Conservation (phyloP, 2,113 vertebrate genomes). For the Meles meles region DNA sequence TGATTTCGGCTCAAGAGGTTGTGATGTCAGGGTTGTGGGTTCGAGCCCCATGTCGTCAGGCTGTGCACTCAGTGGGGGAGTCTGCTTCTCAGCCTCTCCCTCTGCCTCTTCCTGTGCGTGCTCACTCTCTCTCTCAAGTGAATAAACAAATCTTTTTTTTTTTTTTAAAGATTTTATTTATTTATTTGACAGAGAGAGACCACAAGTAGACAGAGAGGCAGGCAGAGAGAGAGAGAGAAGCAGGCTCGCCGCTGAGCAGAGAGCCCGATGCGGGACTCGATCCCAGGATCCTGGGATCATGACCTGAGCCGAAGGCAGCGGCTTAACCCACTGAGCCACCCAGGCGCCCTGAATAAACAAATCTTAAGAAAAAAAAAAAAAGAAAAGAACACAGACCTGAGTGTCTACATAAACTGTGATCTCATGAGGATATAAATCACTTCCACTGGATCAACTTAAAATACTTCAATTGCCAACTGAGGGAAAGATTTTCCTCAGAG, state of each 20-base stretch:
- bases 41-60: fast-evolving
- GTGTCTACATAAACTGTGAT: not conserved
- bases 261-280: no score
- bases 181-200: no score
- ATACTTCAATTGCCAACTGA: fast-evolving
- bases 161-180: no score
- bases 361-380: not conserved
- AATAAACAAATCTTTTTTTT: not conserved
- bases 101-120: not conserved
- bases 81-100: not conserved
- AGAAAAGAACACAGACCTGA: not conserved
- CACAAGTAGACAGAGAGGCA: no score
- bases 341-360: not conserved
- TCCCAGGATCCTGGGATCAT: no score
- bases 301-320: no score
- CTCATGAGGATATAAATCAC: not conserved
- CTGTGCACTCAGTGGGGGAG: not conserved
- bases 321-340: no score
- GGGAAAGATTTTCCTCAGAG: not conserved
- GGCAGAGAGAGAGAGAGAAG: no score
- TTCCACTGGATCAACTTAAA: not conserved
- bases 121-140: not conserved
- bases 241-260: no score
- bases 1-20: not conserved
- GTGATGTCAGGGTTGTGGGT: not conserved